Percentiles rank a stretch among this genome's conserved stretches.
Evolutionary conservation across 2,797 vertebrate species (phyloP).

Genomic region (Tarsius wallacei): DNA sequence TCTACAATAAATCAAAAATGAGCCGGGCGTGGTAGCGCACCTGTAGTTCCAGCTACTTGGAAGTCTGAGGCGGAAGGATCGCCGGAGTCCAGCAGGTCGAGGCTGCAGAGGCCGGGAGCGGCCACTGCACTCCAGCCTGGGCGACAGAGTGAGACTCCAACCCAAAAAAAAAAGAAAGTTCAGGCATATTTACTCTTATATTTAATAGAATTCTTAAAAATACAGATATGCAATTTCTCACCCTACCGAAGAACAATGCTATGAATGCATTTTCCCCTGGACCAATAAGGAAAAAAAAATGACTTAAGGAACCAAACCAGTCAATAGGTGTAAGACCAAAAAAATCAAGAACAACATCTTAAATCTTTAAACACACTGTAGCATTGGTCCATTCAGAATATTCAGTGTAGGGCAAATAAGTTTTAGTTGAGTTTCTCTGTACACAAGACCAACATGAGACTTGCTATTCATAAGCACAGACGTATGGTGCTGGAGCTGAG

Average conservation of each 20-base stretch:
- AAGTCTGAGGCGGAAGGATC: no score
- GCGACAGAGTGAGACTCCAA: no score
- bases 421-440: background rate
- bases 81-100: no score
- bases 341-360: background rate
- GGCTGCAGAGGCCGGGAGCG: no score
- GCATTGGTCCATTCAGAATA: background rate
- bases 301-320: background rate
- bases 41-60: no score
- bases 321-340: background rate
- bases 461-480: background rate
- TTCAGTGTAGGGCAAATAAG: background rate
- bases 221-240: background rate
- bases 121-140: no score
- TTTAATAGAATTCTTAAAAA: constrained; percentile 24
- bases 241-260: background rate
- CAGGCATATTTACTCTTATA: constrained; percentile 32
- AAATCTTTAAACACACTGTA: background rate
- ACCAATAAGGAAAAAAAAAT: background rate
- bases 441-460: background rate
- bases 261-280: background rate
- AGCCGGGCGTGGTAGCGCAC: no score
- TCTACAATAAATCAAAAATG: no score
- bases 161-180: no score
- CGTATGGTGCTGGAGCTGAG: background rate